Conservation (phyloP, 1,140 invertebrate species). For the Hyposmocoma kahamanoa region DNA sequence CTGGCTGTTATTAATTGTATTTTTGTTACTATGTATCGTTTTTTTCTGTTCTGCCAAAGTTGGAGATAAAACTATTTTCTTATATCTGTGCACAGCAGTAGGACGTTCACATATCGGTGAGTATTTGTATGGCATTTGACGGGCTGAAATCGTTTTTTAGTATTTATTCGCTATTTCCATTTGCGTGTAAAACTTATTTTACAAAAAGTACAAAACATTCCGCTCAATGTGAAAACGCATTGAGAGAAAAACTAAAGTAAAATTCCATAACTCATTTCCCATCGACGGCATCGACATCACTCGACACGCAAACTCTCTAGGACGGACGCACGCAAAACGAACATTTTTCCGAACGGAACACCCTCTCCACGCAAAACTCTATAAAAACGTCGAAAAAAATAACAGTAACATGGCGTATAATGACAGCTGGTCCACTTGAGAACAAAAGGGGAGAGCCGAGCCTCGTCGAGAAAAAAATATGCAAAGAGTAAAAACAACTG, state of each 20-base stretch:
- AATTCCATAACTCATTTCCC: constrained; percentile 61
- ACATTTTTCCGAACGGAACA: constrained; percentile 70
- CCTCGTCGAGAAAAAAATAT: constrained; percentile 70
- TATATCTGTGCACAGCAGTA: too few relatives aligned
- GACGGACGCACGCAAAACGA: constrained; percentile 70
- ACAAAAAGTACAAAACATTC: too few relatives aligned
- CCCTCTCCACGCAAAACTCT: constrained; percentile 70
- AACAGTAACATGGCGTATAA: constrained; percentile 75
- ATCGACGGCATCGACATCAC: constrained; percentile 51
- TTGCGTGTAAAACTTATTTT: too few relatives aligned
- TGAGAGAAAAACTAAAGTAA: constrained; percentile 40
- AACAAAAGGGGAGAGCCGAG: constrained; percentile 71
- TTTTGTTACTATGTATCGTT: too few relatives aligned
- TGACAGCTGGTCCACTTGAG: constrained; percentile 75
- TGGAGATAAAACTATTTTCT: too few relatives aligned
- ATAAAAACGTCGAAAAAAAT: constrained; percentile 74
- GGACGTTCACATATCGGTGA: too few relatives aligned
- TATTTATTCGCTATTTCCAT: too few relatives aligned
- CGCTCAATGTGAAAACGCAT: too few relatives aligned
- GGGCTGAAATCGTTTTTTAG: too few relatives aligned
- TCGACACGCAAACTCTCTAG: constrained; percentile 62
- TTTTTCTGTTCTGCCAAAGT: too few relatives aligned
- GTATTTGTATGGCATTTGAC: too few relatives aligned
- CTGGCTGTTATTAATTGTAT: too few relatives aligned
- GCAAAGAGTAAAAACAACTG: constrained; percentile 70